These are phyloP conservation scores for Micromussa lordhowensis DNA, from an alignment of 92 coral and sea anemone genomes.

Conservation along the genomic window DNA sequence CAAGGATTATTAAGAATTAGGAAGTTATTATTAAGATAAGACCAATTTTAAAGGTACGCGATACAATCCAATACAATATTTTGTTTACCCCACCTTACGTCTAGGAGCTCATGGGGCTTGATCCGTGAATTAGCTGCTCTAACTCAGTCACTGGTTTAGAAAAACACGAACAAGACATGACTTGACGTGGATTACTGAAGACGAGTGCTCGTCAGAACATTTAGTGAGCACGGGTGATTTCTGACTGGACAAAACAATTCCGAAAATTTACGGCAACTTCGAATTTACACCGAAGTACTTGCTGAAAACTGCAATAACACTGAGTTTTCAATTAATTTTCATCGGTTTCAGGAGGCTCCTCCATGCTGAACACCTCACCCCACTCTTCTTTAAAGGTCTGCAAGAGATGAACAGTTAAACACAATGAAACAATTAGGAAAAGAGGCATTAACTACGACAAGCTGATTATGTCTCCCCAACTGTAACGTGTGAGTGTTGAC, in stretches of 20 bases:
- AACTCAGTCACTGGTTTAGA: background rate
- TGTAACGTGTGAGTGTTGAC: too few relatives aligned
- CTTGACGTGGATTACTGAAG: too few relatives aligned
- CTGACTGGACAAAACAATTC: background rate
- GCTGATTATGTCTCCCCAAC: background rate
- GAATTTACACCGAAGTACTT: background rate
- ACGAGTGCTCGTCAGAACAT: background rate
- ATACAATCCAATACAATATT: too few relatives aligned
- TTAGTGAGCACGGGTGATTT: background rate
- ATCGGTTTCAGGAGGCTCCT: slow-evolving; percentile 1
- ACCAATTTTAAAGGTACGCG: background rate
- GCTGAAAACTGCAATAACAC: background rate
- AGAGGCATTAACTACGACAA: background rate
- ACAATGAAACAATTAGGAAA: background rate
- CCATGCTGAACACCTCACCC: slow-evolving; percentile 71
- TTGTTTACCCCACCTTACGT: too few relatives aligned
- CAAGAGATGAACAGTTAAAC: slow-evolving; percentile 2
- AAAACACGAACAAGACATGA: background rate
- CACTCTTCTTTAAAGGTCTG: slow-evolving; percentile 73
- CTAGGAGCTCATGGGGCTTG: too few relatives aligned
- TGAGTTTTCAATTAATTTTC: background rate
- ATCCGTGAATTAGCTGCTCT: background rate
- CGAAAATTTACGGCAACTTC: background rate
- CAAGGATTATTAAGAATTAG: background rate
- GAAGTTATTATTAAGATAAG: background rate